These are phyloP conservation scores for Spodoptera picta DNA, from an alignment of 2,888 invertebrate genomes.

Conservation along the genomic window DNA sequence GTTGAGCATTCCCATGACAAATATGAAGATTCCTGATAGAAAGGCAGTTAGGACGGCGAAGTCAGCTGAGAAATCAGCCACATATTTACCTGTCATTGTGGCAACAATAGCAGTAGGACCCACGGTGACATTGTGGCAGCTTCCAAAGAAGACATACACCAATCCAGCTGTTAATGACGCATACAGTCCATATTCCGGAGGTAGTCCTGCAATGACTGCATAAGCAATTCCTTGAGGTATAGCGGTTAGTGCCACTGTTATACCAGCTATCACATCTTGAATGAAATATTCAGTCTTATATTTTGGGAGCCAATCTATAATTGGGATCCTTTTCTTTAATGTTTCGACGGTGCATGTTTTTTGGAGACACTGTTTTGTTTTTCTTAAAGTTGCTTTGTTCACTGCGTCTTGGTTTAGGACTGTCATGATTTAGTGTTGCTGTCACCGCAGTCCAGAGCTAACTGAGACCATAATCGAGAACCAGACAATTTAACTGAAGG, in stretches of 20 bases:
- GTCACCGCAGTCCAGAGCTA: not conserved
- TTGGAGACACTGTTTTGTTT: conserved; percentile 67
- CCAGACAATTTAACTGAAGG: conserved; percentile 5
- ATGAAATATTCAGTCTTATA: conserved; percentile 91
- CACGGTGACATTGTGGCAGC: conserved; percentile 92
- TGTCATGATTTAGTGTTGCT: conserved; percentile 36
- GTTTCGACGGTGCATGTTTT: conserved; percentile 78
- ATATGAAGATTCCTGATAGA: conserved; percentile 91
- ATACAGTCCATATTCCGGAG: conserved; percentile 94
- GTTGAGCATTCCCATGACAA: conserved; percentile 92
- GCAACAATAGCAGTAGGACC: conserved; percentile 97
- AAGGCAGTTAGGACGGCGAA: conserved; percentile 93
- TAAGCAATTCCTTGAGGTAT: conserved; percentile 96
- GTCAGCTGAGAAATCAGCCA: conserved; percentile 89
- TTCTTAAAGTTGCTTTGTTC: conserved; percentile 37
- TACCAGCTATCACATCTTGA: conserved; percentile 95
- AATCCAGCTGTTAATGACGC: conserved; percentile 97
- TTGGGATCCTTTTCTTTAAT: conserved; percentile 89
- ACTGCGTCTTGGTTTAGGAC: conserved; percentile 29
- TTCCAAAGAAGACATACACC: conserved; percentile 95
- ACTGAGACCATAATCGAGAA: not conserved
- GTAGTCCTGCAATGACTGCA: conserved; percentile 92
- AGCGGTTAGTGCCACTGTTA: conserved; percentile 94
- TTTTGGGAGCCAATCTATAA: conserved; percentile 92
- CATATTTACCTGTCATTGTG: conserved; percentile 92